Evolutionary conservation across 2,797 vertebrate species (phyloP), one percentile per base, ranked within the genome.

Genomic region (Sebastes elongatus): DNA sequence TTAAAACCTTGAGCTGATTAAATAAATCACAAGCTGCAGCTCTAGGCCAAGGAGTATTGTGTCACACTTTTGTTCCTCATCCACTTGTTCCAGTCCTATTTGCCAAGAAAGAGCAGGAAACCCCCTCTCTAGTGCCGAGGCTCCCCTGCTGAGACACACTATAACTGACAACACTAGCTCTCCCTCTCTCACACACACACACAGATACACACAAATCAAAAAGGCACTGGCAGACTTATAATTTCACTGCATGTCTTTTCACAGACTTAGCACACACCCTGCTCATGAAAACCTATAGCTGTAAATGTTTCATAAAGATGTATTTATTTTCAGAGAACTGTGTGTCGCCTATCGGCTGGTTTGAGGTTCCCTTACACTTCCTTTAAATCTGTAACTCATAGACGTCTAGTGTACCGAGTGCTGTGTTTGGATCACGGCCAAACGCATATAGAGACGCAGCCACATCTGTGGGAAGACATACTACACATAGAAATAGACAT

Each of bases 51-150:
- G 59, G 11, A 77, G 7, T 46, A 62, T 49, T 20, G 35, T 78
- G 69, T 68, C 77, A 82, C 63, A 67, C 63, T 49, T 81, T 82
- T 83, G 63, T 77, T 89, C 73, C 64, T 81, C 35, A 10, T 80
- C 53, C 83, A 89, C 81, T 86, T 81, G 74, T 75, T 84, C 81
- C 74, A 66, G 67, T 16, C 18, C 0, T 25, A 25, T 53, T 68
- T 74, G 82, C 88, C 89, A 86, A 78, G 69, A 86, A 74, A 69
- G 71, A 73, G 30, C 66, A 82, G 78, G 84, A 86, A 88, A 87
- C 55, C 53, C 59, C 75, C 76, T 69, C 28, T 57, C 3, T 22
- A 35, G 69, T 23, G 49, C 69, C 1, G 35, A 71, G 60, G 68
- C 78, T 78, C 65, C 62, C 82, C 78, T 68, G 27, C 79, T 60